Evolutionary conservation across 1,140 invertebrate species (phyloP), one percentile per base, ranked within the genome.

Genomic region (Lutraria rhynchaena): DNA sequence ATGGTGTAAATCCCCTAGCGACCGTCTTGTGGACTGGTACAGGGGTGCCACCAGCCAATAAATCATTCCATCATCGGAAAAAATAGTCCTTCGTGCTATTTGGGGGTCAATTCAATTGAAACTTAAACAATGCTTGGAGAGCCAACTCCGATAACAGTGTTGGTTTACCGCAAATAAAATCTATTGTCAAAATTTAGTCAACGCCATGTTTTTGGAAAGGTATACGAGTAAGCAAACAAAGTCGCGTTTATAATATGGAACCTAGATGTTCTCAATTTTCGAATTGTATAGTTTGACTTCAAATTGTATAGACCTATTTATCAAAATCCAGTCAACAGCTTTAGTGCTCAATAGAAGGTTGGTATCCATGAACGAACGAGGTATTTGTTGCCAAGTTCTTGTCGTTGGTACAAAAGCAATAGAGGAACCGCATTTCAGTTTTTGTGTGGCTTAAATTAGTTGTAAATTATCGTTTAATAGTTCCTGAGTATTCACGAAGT

Each of bases 31-130:
- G 51, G 76, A 58, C 63, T 57, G 27, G 33, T 41, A 31, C 24
- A 51, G 33, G 63, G 65, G 76, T 46, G 55, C 35, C n/a, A 46
- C 58, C 27, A 69, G 58, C 37, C 15, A 19, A 80, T 80, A 80
- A 80, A 80, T 80, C 65, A 80, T 55, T 70, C 51, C 76, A 53
- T n/a, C 63, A n/a, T 41, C 33, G 46, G 61, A 60, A 80, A n/a
- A n/a, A 80, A 80, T 80, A 80, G 76, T 80, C 76, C 63, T 17
- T 49, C 24, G 37, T 60, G 29, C 63, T 46, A 46, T 80, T 58
- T 70, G 61, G 53, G 55, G 76, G 76, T 80, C 76, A 80, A 33
- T 57, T 80, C 63, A 70, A 58, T 80, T 67, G 63, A 69, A 53
- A 70, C 3, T 5, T 49, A 15, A 33, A 80, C 65, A 80, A 80